Conservation (phyloP, 2,797 vertebrate species). For the Siniperca undulata region DNA sequence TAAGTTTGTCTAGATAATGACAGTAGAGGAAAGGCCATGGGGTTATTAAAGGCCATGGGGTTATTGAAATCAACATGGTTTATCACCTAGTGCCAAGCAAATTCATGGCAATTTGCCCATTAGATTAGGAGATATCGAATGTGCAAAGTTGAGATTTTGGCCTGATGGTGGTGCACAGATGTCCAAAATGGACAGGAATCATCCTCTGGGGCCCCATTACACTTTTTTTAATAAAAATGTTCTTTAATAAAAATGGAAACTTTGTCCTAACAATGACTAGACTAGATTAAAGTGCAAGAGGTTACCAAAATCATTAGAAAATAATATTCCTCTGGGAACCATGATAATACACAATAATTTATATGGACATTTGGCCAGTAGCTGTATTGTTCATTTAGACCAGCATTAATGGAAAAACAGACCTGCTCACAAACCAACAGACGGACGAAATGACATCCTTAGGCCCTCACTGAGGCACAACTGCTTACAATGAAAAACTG, state of each 20-base stretch:
- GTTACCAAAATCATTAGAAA: neutral
- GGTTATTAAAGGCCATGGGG: neutral
- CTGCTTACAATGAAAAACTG: neutral
- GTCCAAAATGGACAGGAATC: neutral
- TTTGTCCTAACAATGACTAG: neutral
- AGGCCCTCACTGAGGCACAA: neutral
- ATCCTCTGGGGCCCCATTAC: no score
- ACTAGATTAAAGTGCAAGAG: neutral
- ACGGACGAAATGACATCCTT: neutral
- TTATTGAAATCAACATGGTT: constrained; percentile 5
- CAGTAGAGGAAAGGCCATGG: neutral
- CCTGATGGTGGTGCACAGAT: neutral
- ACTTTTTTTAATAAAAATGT: neutral
- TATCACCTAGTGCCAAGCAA: neutral
- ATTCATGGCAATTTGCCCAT: neutral
- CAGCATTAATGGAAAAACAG: neutral
- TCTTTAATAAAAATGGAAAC: neutral
- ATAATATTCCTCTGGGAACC: neutral
- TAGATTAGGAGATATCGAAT: neutral
- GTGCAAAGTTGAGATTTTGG: neutral
- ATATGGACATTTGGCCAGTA: neutral
- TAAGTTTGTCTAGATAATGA: neutral
- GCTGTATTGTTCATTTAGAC: neutral
- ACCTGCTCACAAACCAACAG: neutral
- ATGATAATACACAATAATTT: neutral